Percentiles rank a stretch among this genome's conserved stretches.
phyloP scores from a whole-genome alignment of 2,797 vertebrate genomes.

The Parauchenoglanis ngamensis region DNA sequence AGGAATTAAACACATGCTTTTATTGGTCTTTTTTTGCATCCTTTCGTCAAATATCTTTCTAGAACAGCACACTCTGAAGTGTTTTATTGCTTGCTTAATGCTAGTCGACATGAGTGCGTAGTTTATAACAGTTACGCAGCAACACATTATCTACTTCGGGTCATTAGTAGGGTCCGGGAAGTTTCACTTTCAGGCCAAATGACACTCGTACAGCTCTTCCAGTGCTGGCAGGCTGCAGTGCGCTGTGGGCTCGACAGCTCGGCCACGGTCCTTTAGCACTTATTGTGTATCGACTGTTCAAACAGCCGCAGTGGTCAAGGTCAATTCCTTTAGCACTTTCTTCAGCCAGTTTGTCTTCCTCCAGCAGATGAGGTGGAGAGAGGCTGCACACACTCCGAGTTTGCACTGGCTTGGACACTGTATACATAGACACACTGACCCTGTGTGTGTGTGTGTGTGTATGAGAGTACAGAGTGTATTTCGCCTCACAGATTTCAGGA shows the following conservation, averaged over 20 bases:
- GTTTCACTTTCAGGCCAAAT: conserved; percentile 12
- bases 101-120: not conserved
- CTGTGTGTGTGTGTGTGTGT: conserved; percentile 23
- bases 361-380: conserved; percentile 40
- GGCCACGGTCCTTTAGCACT: conserved; percentile 38
- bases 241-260: conserved; percentile 26
- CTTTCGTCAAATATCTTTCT: not conserved
- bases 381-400: conserved; percentile 38
- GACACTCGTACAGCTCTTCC: conserved; percentile 30
- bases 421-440: conserved; percentile 30
- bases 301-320: conserved; percentile 49
- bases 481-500: conserved; percentile 7
- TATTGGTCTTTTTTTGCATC: not conserved
- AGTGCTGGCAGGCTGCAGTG: conserved; percentile 27
- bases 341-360: conserved; percentile 47
- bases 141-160: not conserved
- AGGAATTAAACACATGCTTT: not conserved
- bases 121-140: not conserved
- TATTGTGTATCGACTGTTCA: conserved; percentile 53
- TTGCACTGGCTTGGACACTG: conserved; percentile 38
- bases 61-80: not conserved
- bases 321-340: conserved; percentile 54
- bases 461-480: conserved; percentile 17
- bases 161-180: not conserved
- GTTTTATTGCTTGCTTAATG: not conserved